Conservation (phyloP, 2,888 invertebrate species). For the Melolontha melolontha region DNA sequence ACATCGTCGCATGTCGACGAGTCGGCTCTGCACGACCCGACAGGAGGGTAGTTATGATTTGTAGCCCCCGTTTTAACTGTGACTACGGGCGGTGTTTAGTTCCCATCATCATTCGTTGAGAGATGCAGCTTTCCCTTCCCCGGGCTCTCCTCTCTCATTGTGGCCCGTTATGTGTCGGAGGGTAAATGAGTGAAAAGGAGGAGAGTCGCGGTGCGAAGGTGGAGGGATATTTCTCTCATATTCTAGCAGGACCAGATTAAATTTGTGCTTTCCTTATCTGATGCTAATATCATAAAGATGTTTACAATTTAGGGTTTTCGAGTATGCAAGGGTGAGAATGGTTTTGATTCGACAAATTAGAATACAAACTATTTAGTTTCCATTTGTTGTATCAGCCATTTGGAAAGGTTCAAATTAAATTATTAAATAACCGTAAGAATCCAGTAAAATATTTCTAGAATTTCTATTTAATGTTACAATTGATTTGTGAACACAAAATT, state of each 20-base stretch:
- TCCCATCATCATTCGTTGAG: slow-evolving; percentile 54
- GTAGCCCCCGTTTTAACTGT: slow-evolving; percentile 59
- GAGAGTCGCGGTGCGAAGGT: not conserved
- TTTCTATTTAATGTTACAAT: no score
- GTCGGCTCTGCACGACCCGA: slow-evolving; percentile 6
- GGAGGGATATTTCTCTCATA: not conserved
- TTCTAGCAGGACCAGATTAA: slow-evolving; percentile 28
- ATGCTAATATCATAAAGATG: slow-evolving; percentile 39
- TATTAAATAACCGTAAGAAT: no score
- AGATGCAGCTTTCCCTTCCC: slow-evolving; percentile 13
- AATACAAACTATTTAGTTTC: no score
- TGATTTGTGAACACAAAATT: no score
- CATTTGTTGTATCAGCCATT: no score
- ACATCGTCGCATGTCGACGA: slow-evolving; percentile 2
- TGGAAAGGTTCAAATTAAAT: no score
- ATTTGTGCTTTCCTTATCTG: slow-evolving; percentile 35
- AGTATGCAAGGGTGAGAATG: slow-evolving; percentile 10
- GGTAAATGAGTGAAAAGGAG: slow-evolving; percentile 37
- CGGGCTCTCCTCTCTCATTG: slow-evolving; percentile 33
- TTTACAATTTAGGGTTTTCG: slow-evolving; percentile 22
- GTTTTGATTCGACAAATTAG: not conserved
- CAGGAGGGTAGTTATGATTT: slow-evolving; percentile 61
- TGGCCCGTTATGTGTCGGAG: slow-evolving; percentile 33
- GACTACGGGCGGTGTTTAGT: slow-evolving; percentile 59
- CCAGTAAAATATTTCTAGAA: no score